Conservation (phyloP, 2,888 invertebrate species). For the Pammene fasciana region DNA sequence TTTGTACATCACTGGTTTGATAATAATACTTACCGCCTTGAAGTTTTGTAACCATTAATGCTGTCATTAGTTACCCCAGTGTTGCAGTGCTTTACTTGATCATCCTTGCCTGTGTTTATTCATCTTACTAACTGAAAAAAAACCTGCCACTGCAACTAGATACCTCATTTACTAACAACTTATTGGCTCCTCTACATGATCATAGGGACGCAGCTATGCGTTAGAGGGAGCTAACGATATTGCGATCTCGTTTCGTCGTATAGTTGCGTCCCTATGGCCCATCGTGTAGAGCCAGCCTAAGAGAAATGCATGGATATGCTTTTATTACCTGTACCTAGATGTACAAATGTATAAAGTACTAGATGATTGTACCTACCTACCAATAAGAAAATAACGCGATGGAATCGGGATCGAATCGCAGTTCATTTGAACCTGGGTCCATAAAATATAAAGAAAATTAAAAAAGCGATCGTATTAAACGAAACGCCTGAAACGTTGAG, state of each 20-base stretch:
- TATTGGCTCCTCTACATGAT: too few relatives aligned
- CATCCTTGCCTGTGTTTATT: constrained; percentile 85
- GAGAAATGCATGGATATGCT: constrained; percentile 76
- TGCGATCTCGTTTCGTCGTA: too few relatives aligned
- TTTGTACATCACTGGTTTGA: constrained; percentile 82
- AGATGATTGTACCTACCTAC: constrained; percentile 30
- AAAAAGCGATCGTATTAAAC: constrained; percentile 22
- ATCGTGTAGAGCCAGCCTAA: too few relatives aligned
- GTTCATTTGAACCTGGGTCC: constrained; percentile 57
- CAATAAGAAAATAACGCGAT: constrained; percentile 20
- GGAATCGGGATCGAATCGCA: constrained; percentile 41
- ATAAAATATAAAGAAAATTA: constrained; percentile 39
- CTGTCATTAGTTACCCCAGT: constrained; percentile 79
- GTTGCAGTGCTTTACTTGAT: constrained; percentile 84
- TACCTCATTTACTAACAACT: constrained; percentile 72
- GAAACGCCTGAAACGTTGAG: constrained; percentile 27
- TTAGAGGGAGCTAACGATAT: too few relatives aligned
- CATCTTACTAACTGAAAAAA: constrained; percentile 76
- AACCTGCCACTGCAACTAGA: constrained; percentile 73
- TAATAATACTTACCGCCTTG: constrained; percentile 77
- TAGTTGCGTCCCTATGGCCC: too few relatives aligned
- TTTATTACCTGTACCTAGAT: constrained; percentile 43
- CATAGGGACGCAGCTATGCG: too few relatives aligned
- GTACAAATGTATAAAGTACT: constrained; percentile 25
- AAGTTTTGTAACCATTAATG: constrained; percentile 81